Evolutionary conservation across 2,113 vertebrate species (phyloP), one percentile per base, ranked within the genome.

Genomic region (Danionella cerebrum): DNA sequence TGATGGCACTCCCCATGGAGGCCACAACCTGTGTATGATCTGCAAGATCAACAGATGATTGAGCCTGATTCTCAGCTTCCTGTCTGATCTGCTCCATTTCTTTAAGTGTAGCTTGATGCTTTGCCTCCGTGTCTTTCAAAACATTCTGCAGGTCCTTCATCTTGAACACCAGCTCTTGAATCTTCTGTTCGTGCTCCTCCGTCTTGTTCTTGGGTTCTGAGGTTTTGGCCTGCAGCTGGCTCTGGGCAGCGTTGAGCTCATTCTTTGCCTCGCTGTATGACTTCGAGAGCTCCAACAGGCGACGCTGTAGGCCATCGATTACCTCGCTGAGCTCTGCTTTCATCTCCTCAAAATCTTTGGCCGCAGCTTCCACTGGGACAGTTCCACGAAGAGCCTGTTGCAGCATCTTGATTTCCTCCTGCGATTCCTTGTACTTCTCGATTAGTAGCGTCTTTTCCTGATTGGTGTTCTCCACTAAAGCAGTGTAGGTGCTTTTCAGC

Each of bases 191-290:
- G 2, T 92, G 90, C 68, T 93, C 88, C 0, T 84, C 85, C 73
- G 89, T 12, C 81, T 83, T 1, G 82, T 85, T 57, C 44, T 62
- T 51, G 6, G 39, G 19, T 48, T 75, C 67, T 21, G 58, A 25
- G 4, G 39, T 25, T 67, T 67, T 65, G 27, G 65, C n/a, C 31
- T 77, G 71, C 29, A 75, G 85, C 82, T 80, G 89, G 82, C 79
- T 89, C 85, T 80, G 90, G 78, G 78, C 71, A 54, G 13, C 78
- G 72, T 57, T 88, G 58, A 98, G 88, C 73, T 98, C 92, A 5
- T 79, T 80, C 79, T 94, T 93, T 42, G 93, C 91, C 73, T 96
- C 93, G n/a, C 89, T 91, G 85, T 94, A 98, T 41, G 91, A 88
- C 71, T 90, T 88, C 0, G 94, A 93, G 16, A 98, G 85, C 74